Evolutionary conservation across 2,888 invertebrate genomes (phyloP).

Genomic region (Cenopis cana): DNA sequence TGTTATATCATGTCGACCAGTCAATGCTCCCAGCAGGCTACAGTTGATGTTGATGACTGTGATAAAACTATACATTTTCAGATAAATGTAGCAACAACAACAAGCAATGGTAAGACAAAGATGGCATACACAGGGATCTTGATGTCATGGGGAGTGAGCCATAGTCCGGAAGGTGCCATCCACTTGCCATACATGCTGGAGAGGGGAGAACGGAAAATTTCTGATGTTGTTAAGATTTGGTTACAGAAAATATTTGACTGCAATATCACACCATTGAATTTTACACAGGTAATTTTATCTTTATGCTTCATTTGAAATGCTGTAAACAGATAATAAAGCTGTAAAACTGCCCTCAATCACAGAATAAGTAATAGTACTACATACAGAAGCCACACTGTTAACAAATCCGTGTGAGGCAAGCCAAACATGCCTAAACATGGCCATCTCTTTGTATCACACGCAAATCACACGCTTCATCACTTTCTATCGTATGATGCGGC

Average conservation of each 20-base stretch:
- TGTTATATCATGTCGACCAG: too few species aligned
- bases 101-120: slow-evolving; percentile 59
- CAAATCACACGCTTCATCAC: too few species aligned
- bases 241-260: slow-evolving; percentile 79
- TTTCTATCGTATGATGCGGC: too few species aligned
- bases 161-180: slow-evolving; percentile 57
- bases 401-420: too few species aligned
- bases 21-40: too few species aligned
- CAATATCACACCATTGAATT: slow-evolving; percentile 69
- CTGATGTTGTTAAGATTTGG: slow-evolving; percentile 65
- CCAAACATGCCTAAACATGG: too few species aligned
- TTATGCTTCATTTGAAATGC: slow-evolving; percentile 5
- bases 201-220: slow-evolving; percentile 70
- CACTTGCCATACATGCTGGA: slow-evolving; percentile 79
- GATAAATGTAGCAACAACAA: slow-evolving; percentile 68
- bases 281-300: slow-evolving; percentile 70
- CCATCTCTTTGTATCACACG: too few species aligned
- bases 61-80: slow-evolving; percentile 50
- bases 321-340: too few species aligned
- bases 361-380: too few species aligned
- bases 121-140: slow-evolving; percentile 68
- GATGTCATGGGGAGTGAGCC: slow-evolving; percentile 72
- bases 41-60: too few species aligned
- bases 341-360: too few species aligned
- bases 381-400: too few species aligned